These are phyloP conservation scores for Antigone vipio DNA, from an alignment of 2,113 vertebrate species.

Conservation along the genomic window DNA sequence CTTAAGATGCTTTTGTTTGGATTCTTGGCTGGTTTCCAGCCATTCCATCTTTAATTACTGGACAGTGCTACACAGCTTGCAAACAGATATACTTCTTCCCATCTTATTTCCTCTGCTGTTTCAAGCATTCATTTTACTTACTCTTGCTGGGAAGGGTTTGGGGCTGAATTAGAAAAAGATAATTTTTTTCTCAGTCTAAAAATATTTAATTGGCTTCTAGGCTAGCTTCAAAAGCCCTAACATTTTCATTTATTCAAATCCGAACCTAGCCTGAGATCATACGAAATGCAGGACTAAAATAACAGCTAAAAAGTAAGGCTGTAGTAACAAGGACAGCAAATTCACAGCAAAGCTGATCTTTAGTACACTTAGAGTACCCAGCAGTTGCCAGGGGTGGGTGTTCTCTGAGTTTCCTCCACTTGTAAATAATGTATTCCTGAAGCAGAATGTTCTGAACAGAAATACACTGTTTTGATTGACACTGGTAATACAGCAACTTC, in stretches of 20 bases:
- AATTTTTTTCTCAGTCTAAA: slow-evolving; percentile 25
- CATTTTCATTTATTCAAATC: slow-evolving; percentile 47
- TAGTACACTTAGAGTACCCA: not conserved
- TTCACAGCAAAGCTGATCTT: not conserved
- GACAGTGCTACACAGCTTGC: slow-evolving; percentile 26
- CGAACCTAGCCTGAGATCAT: slow-evolving; percentile 44
- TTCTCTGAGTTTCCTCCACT: not conserved
- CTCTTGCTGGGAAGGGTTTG: not conserved
- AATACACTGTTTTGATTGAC: not conserved
- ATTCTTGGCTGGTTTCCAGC: not conserved
- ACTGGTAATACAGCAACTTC: not conserved
- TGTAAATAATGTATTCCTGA: slow-evolving; percentile 4
- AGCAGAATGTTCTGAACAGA: slow-evolving; percentile 1
- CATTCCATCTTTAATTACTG: slow-evolving; percentile 35
- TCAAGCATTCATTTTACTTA: slow-evolving; percentile 16
- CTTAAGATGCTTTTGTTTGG: not conserved
- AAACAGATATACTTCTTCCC: not conserved
- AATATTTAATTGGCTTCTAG: slow-evolving; percentile 47
- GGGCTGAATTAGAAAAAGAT: not conserved
- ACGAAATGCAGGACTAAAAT: not conserved
- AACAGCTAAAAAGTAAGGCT: not conserved
- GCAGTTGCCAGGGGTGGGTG: not conserved
- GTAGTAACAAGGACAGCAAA: not conserved
- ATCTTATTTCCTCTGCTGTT: not conserved
- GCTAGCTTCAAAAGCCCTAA: slow-evolving; percentile 26